Conservation (phyloP, 2,797 vertebrate genomes). For the Uromys caudimaculatus region DNA sequence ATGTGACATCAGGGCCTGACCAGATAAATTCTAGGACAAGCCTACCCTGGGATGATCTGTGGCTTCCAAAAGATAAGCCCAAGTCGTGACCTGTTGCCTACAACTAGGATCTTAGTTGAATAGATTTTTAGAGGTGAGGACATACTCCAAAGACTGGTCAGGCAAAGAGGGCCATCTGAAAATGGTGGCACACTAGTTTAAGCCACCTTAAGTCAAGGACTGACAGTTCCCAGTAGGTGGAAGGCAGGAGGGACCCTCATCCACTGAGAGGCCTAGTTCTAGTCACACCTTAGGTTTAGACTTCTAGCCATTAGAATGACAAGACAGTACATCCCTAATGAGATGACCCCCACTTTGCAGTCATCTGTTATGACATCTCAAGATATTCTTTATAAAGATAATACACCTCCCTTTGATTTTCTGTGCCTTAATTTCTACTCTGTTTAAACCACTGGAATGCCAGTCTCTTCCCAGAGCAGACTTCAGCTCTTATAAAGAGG, state of each 20-base stretch:
- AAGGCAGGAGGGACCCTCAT: neutral
- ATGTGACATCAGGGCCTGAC: neutral
- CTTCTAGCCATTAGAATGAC: neutral
- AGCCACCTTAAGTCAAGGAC: neutral
- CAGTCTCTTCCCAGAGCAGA: neutral
- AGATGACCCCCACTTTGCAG: neutral
- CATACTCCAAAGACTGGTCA: neutral
- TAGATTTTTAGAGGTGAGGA: neutral
- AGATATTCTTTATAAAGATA: neutral
- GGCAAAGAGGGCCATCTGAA: neutral
- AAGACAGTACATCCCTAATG: neutral
- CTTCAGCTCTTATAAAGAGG: neutral
- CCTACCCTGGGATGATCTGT: no score
- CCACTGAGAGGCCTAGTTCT: neutral
- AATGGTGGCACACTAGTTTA: neutral
- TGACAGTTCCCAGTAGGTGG: neutral
- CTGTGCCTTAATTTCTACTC: neutral
- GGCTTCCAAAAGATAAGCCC: neutral
- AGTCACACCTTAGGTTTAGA: neutral
- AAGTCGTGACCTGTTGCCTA: neutral
- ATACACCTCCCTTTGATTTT: neutral
- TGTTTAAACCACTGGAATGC: neutral
- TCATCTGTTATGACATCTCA: neutral
- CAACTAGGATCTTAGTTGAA: neutral
- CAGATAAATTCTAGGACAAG: neutral